Conservation (phyloP, 1,140 invertebrate genomes). For the Aphelinus certus region DNA sequence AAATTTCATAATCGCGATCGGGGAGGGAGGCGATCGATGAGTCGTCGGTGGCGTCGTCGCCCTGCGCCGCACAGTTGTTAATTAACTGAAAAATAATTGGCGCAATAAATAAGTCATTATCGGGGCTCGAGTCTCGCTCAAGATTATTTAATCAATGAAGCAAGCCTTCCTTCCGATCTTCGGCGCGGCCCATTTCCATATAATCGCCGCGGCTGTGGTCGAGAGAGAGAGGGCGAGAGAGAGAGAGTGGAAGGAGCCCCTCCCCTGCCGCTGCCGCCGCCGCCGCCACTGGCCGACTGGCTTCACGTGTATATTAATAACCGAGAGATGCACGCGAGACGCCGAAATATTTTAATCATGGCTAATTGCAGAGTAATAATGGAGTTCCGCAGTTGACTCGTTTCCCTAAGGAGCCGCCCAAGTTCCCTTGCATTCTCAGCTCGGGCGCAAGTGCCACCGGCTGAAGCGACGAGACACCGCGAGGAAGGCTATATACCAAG, state of each 20-base stretch:
- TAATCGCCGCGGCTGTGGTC: constrained; percentile 24
- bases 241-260: neutral
- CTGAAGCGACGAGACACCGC: neutral
- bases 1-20: constrained; percentile 14
- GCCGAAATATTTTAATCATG: constrained; percentile 67
- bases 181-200: constrained; percentile 45
- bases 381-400: constrained; percentile 57
- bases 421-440: constrained; percentile 28
- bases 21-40: no score
- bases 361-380: constrained; percentile 67
- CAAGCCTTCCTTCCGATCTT: constrained; percentile 56
- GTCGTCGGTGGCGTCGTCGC: constrained; percentile 28
- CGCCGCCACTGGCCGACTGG: constrained; percentile 40
- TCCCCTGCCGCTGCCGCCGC: constrained; percentile 2
- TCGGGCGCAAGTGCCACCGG: no score
- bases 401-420: constrained; percentile 26
- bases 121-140: constrained; percentile 46
- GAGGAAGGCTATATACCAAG: no score
- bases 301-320: constrained; percentile 64
- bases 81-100: constrained; percentile 61
- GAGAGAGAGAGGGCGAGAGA: no score
- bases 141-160: constrained; percentile 64
- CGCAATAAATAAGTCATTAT: constrained; percentile 66
- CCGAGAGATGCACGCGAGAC: constrained; percentile 62
- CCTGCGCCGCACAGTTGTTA: constrained; percentile 44